Base-by-base conservation (phyloP, 1,140 invertebrate species). In the Physella acuta region DNA sequence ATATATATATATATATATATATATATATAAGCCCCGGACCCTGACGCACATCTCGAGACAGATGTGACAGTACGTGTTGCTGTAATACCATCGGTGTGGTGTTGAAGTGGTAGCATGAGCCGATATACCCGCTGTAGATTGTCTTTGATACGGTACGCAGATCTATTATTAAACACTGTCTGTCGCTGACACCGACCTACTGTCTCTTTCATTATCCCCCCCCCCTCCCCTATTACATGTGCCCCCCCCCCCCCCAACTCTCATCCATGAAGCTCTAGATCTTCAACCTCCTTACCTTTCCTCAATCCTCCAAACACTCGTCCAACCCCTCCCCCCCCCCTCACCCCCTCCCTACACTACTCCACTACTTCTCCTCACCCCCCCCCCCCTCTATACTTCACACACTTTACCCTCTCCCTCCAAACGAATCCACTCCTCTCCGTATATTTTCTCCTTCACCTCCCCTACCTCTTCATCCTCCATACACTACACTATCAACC, bases 381-480 rank as follows among this genome's bases (percentile, higher is more conserved):
- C n/a, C n/a, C n/a, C 44, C 44, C n/a, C n/a, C 44, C n/a, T n/a
- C 44, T n/a, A 11, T 49, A 14, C n/a, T n/a, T 49, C 44, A 11
- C 44, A 11, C n/a, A 11, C 44, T 49, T 49, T n/a, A n/a, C 44
- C 44, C n/a, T 14, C n/a, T n/a, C n/a, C 44, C n/a, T 49, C 44
- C 44, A 14, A 11, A 11, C 44, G 11, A 11, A 11, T 49, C 44
- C 44, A 14, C 44, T n/a, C 44, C n/a, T n/a, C 11, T n/a, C n/a
- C 44, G n/a, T 14, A 11, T 49, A 49, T n/a, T 49, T n/a, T 49
- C n/a, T n/a, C 44, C n/a, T n/a, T n/a, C n/a, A 49, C 44, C 44
- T 49, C 44, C 44, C 44, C 44, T 49, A 49, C 44, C 44, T 49
- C 44, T n/a, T 49, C 44, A n/a, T n/a, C 44, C 44, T 49, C 44